Percentiles rank a stretch among this genome's conserved stretches.
phyloP scores from a whole-genome alignment of 2,113 vertebrate species.

The Maylandia zebra region DNA sequence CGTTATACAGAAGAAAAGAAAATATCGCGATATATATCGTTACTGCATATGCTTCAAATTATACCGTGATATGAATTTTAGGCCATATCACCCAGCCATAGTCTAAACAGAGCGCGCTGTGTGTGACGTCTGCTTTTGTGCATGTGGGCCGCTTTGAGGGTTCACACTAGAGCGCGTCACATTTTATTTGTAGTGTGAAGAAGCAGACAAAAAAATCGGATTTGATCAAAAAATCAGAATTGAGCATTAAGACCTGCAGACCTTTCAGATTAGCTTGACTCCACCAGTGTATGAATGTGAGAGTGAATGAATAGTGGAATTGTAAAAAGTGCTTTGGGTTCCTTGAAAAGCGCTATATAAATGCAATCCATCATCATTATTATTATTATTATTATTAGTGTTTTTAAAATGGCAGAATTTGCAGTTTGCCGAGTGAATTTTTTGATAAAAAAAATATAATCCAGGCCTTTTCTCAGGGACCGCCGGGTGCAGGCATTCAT shows the following conservation, averaged over 20 bases:
- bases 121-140: not conserved
- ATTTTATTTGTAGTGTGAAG: not conserved
- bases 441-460: not conserved
- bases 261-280: not conserved
- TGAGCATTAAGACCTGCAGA: not conserved
- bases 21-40: accelerated
- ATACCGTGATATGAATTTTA: not conserved
- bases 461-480: not conserved
- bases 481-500: not conserved
- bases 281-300: not conserved
- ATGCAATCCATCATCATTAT: not conserved
- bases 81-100: not conserved
- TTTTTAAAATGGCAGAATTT: not conserved
- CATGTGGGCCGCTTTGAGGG: accelerated
- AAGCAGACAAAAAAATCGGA: accelerated
- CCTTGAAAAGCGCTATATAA: not conserved
- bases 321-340: not conserved
- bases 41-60: not conserved
- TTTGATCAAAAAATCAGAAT: accelerated
- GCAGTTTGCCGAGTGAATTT: not conserved
- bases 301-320: not conserved
- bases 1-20: not conserved
- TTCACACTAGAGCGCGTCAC: not conserved
- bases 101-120: not conserved
- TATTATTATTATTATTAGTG: not conserved